A percentile compares a stretch with the other conserved stretches of the same genome.
phyloP scores from a whole-genome alignment of 37 sponge, comb jelly and placozoan genomes.

The Mnemiopsis leidyi region DNA sequence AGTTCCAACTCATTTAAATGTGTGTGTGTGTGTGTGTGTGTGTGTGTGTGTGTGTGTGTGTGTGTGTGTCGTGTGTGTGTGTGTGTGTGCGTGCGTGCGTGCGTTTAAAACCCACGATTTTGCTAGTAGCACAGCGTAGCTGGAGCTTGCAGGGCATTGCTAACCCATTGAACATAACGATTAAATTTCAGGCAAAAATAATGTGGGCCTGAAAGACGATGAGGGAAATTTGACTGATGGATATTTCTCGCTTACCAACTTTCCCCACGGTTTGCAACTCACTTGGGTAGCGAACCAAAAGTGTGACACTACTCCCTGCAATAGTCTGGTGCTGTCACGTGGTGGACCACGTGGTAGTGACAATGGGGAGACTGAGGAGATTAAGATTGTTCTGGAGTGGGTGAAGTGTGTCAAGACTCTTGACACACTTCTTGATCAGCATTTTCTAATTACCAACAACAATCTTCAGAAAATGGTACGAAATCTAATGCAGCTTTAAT shows the following conservation, averaged over 20 bases:
- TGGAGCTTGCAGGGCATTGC: too few relatives aligned
- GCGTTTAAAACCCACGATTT: too few relatives aligned
- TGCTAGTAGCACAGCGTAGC: too few relatives aligned
- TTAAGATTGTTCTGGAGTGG: slow-evolving; percentile 34
- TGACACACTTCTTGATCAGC: slow-evolving; percentile 26
- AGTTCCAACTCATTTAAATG: too few relatives aligned
- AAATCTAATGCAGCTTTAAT: not conserved
- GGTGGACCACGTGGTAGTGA: not conserved
- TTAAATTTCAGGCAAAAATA: slow-evolving; percentile 54
- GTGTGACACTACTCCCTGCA: not conserved
- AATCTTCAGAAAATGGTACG: slow-evolving; percentile 20
- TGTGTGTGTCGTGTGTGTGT: too few relatives aligned
- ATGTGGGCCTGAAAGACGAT: not conserved
- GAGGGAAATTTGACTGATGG: not conserved
- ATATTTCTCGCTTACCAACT: slow-evolving; percentile 49
- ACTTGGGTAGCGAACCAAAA: not conserved
- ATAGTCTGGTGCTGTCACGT: not conserved
- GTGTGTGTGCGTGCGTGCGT: too few relatives aligned
- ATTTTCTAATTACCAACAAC: not conserved
- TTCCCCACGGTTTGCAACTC: slow-evolving; percentile 47
- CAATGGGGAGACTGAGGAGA: not conserved
- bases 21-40: too few relatives aligned
- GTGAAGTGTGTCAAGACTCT: slow-evolving; percentile 21
- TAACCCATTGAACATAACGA: too few relatives aligned
- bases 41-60: too few relatives aligned